Percentiles rank a stretch among this genome's conserved stretches.
Evolutionary conservation across 2,888 invertebrate species (phyloP).

Genomic region (Melinopterus prodromus): DNA sequence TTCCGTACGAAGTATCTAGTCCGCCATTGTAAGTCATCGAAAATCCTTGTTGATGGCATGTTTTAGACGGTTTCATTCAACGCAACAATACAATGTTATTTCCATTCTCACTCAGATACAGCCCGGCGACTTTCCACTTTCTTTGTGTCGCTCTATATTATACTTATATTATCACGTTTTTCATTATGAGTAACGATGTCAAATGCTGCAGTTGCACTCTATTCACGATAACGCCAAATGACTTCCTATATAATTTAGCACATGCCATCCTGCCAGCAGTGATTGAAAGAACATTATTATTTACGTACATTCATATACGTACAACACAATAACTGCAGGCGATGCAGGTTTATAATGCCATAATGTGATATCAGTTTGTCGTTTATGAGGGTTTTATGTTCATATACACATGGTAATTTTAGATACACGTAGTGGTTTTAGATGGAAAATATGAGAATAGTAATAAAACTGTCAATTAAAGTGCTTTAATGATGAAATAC

Average conservation of each 20-base stretch:
- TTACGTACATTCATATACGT: too few species aligned
- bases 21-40: neutral
- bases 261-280: neutral
- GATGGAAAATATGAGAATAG: too few species aligned
- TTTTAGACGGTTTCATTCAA: neutral
- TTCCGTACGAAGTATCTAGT: neutral
- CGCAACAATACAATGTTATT: neutral
- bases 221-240: neutral
- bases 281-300: too few species aligned
- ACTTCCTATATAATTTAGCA: neutral
- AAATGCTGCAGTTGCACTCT: conserved; percentile 4
- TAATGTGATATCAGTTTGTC: neutral
- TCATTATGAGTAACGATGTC: neutral
- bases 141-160: neutral
- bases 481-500: too few species aligned
- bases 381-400: neutral
- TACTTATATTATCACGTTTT: neutral
- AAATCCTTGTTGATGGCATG: neutral
- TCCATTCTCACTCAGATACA: neutral
- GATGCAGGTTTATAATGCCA: neutral
- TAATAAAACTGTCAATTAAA: too few species aligned
- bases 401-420: neutral
- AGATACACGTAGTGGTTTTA: too few species aligned
- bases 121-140: neutral
- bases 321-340: neutral